Base-by-base conservation (phyloP, 2,113 vertebrate species). In the Tupaia chinensis region DNA sequence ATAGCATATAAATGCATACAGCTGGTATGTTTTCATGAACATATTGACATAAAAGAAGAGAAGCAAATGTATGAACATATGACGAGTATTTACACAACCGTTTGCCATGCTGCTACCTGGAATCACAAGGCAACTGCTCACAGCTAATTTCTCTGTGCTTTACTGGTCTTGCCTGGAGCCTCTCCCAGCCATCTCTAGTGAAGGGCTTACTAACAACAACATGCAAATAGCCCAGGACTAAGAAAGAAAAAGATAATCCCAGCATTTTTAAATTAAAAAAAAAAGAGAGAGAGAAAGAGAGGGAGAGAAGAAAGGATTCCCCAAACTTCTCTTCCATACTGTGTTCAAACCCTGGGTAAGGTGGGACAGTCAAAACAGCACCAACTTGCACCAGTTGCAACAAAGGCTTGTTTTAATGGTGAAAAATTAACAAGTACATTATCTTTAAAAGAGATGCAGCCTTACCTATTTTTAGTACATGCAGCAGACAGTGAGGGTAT, bases 31-130 rank as follows among this genome's bases (percentile, higher is more conserved):
- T 90, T 77, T 89, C 44, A 94, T 78, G 78, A 68, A 66, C 58
- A 61, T 70, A 79, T 82, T 89, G 83, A 89, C 96, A 54, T 72
- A 83, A 93, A 10, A 19, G 70, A 78, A 81, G 82, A 93, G 68
- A 87, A 97, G n/a, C 84, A 93, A 93, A 87, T 93, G 70, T 91
- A 61, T 94, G 79, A 93, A 91, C 77, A 84, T 66, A 69, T 95
- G 91, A 93, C 56, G 83, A 89, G 63, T 93, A 16, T 82, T 89
- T 95, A 82, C 61, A 72, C 88, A 94, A 69, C 53, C 22, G 32
- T 81, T 93, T n/a, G 65, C 90, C 70, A 66, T 11, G 8, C 54
- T 32, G 7, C 68, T 78, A 77, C 68, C 91, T 74, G 27, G 78
- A 93, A 58, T 93, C 32, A 85, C 69, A 77, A 70, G 58, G 20